phyloP scores from a whole-genome alignment of 2,888 invertebrate genomes.

The Lepidochitona cinerea region DNA sequence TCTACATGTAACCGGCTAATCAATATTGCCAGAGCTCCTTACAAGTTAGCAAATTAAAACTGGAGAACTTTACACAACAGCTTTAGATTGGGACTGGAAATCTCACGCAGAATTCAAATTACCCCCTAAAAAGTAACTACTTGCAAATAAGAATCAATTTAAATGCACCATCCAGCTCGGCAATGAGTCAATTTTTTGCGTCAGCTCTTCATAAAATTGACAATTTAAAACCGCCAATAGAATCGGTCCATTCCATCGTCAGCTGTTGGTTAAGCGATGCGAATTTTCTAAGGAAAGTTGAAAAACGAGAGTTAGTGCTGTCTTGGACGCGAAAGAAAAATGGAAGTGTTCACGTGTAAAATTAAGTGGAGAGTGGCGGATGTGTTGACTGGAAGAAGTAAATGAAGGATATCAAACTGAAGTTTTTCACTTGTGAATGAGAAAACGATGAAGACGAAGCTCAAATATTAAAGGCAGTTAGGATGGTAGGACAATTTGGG shows the following conservation, averaged over 20 bases:
- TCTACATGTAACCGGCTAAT: too few relatives aligned
- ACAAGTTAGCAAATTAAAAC: too few relatives aligned
- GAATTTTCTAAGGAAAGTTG: too few relatives aligned
- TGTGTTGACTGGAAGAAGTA: neutral
- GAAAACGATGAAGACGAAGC: neutral
- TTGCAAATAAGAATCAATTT: too few relatives aligned
- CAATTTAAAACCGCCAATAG: conserved; percentile 5
- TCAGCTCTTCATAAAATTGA: neutral
- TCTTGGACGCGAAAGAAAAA: neutral
- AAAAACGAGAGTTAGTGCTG: too few relatives aligned
- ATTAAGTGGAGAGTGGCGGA: neutral
- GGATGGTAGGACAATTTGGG: neutral
- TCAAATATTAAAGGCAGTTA: neutral
- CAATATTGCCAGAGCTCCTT: too few relatives aligned
- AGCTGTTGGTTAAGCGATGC: neutral
- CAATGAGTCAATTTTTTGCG: neutral
- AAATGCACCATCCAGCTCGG: too few relatives aligned
- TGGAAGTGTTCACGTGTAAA: conserved; percentile 1
- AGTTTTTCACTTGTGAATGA: neutral
- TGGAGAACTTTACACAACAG: too few relatives aligned
- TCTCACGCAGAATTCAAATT: too few relatives aligned
- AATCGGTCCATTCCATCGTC: neutral
- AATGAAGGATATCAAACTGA: neutral
- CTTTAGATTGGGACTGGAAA: too few relatives aligned
- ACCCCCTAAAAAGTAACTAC: too few relatives aligned